Evolutionary conservation across 2,888 invertebrate species (phyloP), one percentile per base, ranked within the genome.

Genomic region (Yponomeuta plumbellus): DNA sequence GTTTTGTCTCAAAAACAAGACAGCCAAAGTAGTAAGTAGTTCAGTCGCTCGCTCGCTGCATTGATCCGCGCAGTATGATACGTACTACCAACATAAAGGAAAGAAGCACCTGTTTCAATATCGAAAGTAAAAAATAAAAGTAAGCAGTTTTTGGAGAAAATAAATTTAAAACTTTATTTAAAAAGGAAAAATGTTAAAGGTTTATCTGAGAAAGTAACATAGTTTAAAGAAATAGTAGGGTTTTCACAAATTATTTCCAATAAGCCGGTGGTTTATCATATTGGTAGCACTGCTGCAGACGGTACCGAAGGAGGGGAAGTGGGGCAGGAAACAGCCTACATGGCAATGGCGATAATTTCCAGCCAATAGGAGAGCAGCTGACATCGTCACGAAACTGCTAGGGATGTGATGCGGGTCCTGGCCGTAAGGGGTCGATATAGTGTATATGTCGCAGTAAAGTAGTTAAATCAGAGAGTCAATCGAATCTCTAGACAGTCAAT

Each of bases 321-420:
- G 44, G 63, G 63, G 40, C 20, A 21, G 63, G 63, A 64, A 64
- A 22, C 26, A 26, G 84, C 66, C 65, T 62, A 69, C 70, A 74
- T 34, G 34, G 34, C 73, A 67, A 78, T 76, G 78, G 77, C 74
- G 73, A 67, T 66, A 66, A 62, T 66, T 66, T 64, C 64, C 76
- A 65, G 75, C 88, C 88, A 88, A 88, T 88, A 78, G 75, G 77
- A 74, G 70, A 68, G 67, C 69, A 67, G 75, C 71, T 71, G 52
- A 11, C 11, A 65, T 26, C 62, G n/a, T 20, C 63, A 40, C 34
- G 52, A 20, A 40, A 44, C n/a, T 11, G 11, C 64, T 65, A 75
- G 75, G 68, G 71, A 69, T 70, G 78, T 21, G 22, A n/a, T 57
- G 20, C 20, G 57, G 57, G 5, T n/a, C n/a, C n/a, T n/a, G 0